These are phyloP conservation scores for Xestia sexstrigata DNA, from an alignment of 2,888 invertebrate genomes.

Conservation along the genomic window DNA sequence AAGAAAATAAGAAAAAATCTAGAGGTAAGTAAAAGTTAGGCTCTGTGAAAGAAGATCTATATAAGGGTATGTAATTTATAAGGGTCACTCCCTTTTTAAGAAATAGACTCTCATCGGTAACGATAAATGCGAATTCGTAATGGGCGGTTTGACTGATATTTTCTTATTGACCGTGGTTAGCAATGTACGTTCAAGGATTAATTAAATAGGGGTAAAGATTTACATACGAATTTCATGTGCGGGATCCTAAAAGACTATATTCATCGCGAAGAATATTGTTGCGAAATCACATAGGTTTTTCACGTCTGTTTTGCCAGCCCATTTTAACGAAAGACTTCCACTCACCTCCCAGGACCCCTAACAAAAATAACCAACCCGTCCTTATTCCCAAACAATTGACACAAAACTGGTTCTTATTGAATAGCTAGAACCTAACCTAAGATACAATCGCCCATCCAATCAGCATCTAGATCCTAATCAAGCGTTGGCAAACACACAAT, in stretches of 20 bases:
- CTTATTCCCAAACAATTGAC: background rate
- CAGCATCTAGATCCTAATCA: constrained; percentile 55
- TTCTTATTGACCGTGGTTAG: background rate
- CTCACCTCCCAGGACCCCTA: background rate
- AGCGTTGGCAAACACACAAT: constrained; percentile 55
- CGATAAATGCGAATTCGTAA: background rate
- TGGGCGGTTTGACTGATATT: background rate
- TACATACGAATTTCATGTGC: background rate
- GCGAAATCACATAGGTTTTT: background rate
- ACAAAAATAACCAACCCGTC: background rate
- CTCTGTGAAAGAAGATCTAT: background rate
- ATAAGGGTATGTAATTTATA: too few species aligned
- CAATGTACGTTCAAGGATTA: background rate
- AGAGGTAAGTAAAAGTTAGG: background rate
- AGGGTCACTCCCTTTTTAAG: too few species aligned
- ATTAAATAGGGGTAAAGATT: background rate
- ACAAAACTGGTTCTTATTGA: constrained; percentile 10
- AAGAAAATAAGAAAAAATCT: background rate
- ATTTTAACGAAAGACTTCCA: background rate
- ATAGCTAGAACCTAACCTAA: constrained; percentile 7
- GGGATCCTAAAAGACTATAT: background rate
- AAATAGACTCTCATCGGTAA: background rate
- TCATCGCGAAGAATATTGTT: background rate
- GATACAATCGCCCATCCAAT: constrained; percentile 46
- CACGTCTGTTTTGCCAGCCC: background rate